Conservation (phyloP, 2,888 invertebrate genomes). For the Helobdella robusta region DNA sequence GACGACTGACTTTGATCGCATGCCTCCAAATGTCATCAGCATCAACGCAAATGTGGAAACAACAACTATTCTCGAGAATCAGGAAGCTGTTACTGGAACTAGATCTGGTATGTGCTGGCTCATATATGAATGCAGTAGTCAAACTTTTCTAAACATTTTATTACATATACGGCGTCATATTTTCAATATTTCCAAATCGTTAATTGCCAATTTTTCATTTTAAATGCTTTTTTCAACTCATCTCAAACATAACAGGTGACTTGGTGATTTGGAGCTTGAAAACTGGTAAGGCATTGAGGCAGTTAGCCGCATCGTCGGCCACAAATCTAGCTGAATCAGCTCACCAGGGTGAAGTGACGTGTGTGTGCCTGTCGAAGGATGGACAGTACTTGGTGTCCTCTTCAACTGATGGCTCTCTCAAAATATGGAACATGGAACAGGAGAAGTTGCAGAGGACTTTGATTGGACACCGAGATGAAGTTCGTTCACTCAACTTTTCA, state of each 20-base stretch:
- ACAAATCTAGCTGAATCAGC: conserved; percentile 34
- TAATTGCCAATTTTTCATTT: not conserved
- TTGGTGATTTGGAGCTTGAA: conserved; percentile 48
- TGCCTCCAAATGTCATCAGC: conserved; percentile 44
- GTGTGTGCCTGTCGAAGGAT: conserved; percentile 44
- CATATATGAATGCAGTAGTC: not conserved
- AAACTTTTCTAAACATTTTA: conserved; percentile 4
- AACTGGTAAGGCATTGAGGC: conserved; percentile 44
- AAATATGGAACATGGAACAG: conserved; percentile 47
- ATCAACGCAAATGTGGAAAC: conserved; percentile 46
- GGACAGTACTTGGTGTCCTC: conserved; percentile 45
- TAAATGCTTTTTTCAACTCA: not conserved
- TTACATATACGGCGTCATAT: not conserved
- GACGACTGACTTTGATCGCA: conserved; percentile 38
- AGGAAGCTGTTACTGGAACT: conserved; percentile 48
- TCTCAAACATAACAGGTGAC: too few relatives aligned
- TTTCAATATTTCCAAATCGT: not conserved
- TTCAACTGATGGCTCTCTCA: conserved; percentile 46
- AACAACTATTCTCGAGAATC: conserved; percentile 45
- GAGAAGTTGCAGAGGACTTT: conserved; percentile 43
- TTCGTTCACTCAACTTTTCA: too few relatives aligned
- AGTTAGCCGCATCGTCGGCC: conserved; percentile 41
- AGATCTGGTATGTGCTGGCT: conserved; percentile 36
- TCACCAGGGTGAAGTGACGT: conserved; percentile 46
- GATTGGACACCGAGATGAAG: conserved; percentile 48